Percentiles rank a stretch among this genome's conserved stretches.
These are phyloP conservation scores for Strigamia crassipes DNA, from an alignment of 2,888 invertebrate genomes.

Conservation along the genomic window DNA sequence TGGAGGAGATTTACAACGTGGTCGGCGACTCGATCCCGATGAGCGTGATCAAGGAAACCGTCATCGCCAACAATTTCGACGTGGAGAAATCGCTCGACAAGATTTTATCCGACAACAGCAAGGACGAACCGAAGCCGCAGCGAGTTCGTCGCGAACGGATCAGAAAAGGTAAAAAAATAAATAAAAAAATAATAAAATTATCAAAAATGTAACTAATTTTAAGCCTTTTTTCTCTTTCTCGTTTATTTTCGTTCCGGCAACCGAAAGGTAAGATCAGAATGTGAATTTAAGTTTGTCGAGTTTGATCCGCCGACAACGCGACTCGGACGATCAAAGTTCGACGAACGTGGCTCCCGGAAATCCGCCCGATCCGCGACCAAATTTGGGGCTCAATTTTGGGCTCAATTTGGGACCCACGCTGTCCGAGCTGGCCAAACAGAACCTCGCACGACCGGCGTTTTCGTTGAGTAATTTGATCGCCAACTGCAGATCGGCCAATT, in stretches of 20 bases:
- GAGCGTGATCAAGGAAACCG: conserved; percentile 71
- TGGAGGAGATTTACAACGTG: conserved; percentile 79
- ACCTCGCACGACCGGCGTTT: not conserved
- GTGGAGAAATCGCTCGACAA: conserved; percentile 73
- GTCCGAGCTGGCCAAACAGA: not conserved
- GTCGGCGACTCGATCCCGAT: conserved; percentile 78
- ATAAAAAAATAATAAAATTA: not conserved
- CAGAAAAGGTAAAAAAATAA: conserved; percentile 56
- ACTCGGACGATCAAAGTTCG: not conserved
- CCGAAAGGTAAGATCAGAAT: conserved; percentile 63
- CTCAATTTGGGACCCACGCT: not conserved
- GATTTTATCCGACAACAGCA: conserved; percentile 62
- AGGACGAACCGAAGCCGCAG: conserved; percentile 59
- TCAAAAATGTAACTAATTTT: conserved; percentile 42
- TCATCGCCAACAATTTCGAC: conserved; percentile 74
- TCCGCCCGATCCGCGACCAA: not conserved
- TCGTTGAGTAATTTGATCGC: not conserved
- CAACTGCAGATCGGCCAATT: not conserved
- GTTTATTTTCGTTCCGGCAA: conserved; percentile 55
- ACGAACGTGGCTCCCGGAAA: conserved; percentile 44
- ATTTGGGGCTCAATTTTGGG: not conserved
- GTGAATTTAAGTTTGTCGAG: conserved; percentile 21
- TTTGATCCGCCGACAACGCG: not conserved
- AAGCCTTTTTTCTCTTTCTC: conserved; percentile 51
- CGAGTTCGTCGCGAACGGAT: conserved; percentile 53